Conservation (phyloP, 2,113 vertebrate genomes). For the Ramphastos sulfuratus region DNA sequence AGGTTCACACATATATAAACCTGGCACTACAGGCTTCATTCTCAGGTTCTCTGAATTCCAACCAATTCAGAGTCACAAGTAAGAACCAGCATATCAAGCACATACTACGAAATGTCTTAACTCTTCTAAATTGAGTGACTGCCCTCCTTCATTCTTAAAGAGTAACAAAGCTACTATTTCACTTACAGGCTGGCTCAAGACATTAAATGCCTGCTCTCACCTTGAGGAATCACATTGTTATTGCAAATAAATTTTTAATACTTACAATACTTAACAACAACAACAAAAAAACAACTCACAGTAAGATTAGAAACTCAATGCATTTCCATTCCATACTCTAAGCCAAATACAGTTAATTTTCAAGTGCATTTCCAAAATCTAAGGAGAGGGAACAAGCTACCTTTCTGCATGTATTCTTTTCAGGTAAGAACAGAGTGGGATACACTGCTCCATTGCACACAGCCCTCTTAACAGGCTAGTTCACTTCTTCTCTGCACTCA, state of each 20-base stretch:
- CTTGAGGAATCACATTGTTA: background rate
- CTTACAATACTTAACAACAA: background rate
- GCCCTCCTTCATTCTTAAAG: background rate
- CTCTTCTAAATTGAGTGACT: background rate
- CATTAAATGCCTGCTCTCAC: background rate
- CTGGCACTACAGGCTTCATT: background rate
- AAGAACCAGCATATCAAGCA: background rate
- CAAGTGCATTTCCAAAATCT: background rate
- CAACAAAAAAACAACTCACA: background rate
- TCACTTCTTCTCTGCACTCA: background rate
- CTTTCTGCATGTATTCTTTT: fast-evolving
- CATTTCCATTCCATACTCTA: background rate
- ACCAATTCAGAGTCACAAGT: background rate
- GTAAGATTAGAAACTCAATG: fast-evolving
- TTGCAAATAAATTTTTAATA: background rate
- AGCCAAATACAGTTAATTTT: background rate
- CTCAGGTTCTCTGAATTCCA: background rate
- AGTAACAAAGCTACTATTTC: background rate
- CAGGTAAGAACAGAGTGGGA: background rate
- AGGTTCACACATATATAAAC: background rate
- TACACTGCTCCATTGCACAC: background rate
- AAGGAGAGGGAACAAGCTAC: background rate
- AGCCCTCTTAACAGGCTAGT: background rate
- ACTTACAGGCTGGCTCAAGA: background rate
- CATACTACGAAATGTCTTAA: background rate